Evolutionary conservation across 2,888 invertebrate species (phyloP).

Genomic region (Andrena dorsata): DNA sequence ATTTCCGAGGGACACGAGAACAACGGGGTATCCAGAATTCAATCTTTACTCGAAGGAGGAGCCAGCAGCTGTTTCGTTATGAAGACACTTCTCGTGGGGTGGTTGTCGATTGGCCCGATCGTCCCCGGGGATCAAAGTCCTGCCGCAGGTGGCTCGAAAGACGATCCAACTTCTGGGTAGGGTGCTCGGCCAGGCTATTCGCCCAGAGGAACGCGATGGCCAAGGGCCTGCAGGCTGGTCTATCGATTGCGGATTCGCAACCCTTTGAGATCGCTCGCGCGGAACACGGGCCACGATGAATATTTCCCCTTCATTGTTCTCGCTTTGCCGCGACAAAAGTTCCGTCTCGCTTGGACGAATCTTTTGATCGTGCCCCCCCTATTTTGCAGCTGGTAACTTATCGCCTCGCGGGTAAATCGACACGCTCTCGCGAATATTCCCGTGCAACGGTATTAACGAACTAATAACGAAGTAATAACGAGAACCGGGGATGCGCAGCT

Average conservation of each 20-base stretch:
- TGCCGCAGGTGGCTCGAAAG: conserved; percentile 39
- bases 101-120: conserved; percentile 29
- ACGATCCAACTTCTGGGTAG: conserved; percentile 28
- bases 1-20: too few species aligned
- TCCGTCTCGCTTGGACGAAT: neutral
- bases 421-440: too few species aligned
- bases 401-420: neutral
- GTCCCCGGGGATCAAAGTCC: conserved; percentile 35
- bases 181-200: conserved; percentile 34
- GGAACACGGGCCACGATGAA: conserved; percentile 32
- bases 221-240: conserved; percentile 13
- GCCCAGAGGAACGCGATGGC: conserved; percentile 26
- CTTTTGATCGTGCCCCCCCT: neutral
- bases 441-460: too few species aligned
- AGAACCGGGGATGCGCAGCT: neutral
- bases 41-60: neutral
- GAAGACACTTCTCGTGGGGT: conserved; percentile 11
- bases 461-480: neutral
- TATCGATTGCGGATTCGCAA: conserved; percentile 43
- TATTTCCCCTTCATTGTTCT: conserved; percentile 52
- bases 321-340: conserved; percentile 16
- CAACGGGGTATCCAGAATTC: too few species aligned
- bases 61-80: conserved; percentile 25
- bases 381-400: neutral
- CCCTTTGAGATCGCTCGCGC: conserved; percentile 31